Percentiles rank a stretch among this genome's conserved stretches.
These are phyloP conservation scores for Hoplodrina ambigua DNA, from an alignment of 2,888 invertebrate species.

Conservation along the genomic window DNA sequence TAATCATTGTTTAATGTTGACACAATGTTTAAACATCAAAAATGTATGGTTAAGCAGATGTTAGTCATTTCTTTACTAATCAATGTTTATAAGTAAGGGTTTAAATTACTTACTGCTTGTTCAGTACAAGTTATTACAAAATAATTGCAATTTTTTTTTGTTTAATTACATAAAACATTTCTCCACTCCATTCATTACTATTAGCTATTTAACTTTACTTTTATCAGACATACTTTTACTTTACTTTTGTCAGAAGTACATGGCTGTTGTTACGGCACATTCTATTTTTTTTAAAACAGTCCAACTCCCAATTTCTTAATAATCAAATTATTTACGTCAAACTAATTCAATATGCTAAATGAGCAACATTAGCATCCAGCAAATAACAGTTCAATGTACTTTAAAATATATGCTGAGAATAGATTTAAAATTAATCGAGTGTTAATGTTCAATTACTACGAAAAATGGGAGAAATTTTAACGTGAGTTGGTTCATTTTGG, in stretches of 20 bases:
- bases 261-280: too few relatives aligned
- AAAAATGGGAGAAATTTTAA: background rate
- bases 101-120: slow-evolving; percentile 1
- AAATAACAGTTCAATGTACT: background rate
- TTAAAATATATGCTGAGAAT: background rate
- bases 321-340: background rate
- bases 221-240: background rate
- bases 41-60: too few relatives aligned
- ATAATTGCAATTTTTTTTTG: background rate
- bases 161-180: slow-evolving; percentile 6
- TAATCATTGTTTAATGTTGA: too few relatives aligned
- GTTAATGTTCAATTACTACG: background rate
- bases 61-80: too few relatives aligned
- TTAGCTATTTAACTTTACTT: too few relatives aligned
- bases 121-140: background rate
- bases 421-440: background rate
- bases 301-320: too few relatives aligned
- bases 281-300: too few relatives aligned
- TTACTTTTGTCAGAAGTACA: background rate
- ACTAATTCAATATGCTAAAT: background rate
- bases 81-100: too few relatives aligned
- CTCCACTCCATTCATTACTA: slow-evolving; percentile 3
- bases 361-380: background rate
- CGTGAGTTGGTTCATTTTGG: background rate
- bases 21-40: too few relatives aligned